Conservation (phyloP, 2,888 invertebrate species). For the Drosophila conformis region DNA sequence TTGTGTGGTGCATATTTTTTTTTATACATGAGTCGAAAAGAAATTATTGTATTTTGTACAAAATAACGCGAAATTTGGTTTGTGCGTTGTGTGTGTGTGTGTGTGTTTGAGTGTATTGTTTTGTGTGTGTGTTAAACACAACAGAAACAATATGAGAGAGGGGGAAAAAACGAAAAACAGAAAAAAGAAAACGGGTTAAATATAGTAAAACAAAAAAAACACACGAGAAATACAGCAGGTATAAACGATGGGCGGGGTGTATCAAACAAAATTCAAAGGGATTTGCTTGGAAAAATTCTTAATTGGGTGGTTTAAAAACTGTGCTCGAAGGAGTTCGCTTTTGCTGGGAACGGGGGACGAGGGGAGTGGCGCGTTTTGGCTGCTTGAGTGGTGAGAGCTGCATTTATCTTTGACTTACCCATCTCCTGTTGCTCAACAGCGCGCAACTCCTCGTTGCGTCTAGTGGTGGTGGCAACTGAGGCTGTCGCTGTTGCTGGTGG, state of each 20-base stretch:
- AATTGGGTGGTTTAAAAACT: background rate
- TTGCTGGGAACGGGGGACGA: background rate
- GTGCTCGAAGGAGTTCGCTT: slow-evolving; percentile 4
- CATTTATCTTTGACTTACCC: slow-evolving; percentile 72
- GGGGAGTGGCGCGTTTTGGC: background rate
- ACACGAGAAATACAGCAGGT: slow-evolving; percentile 9
- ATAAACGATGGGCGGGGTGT: slow-evolving; percentile 1
- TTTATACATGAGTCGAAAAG: slow-evolving; percentile 21
- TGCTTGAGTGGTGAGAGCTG: slow-evolving; percentile 3
- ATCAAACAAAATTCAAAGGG: slow-evolving; percentile 8
- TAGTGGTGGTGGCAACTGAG: slow-evolving; percentile 60
- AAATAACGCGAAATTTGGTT: slow-evolving; percentile 47
- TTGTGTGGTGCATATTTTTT: slow-evolving; percentile 55
- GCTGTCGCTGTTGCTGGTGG: slow-evolving; percentile 33
- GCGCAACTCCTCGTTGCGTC: slow-evolving; percentile 65
- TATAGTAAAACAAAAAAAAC: slow-evolving; percentile 20
- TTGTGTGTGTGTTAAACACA: slow-evolving; percentile 42
- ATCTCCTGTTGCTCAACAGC: slow-evolving; percentile 78
- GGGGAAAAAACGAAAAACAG: slow-evolving; percentile 49
- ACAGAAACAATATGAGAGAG: slow-evolving; percentile 55
- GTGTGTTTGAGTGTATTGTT: slow-evolving; percentile 32
- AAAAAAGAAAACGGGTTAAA: slow-evolving; percentile 49
- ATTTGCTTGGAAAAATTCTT: slow-evolving; percentile 4
- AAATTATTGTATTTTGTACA: slow-evolving; percentile 18
- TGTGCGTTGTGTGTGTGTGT: slow-evolving; percentile 34